Base-by-base conservation (phyloP, 2,113 vertebrate genomes). In the Bombycilla garrulus region DNA sequence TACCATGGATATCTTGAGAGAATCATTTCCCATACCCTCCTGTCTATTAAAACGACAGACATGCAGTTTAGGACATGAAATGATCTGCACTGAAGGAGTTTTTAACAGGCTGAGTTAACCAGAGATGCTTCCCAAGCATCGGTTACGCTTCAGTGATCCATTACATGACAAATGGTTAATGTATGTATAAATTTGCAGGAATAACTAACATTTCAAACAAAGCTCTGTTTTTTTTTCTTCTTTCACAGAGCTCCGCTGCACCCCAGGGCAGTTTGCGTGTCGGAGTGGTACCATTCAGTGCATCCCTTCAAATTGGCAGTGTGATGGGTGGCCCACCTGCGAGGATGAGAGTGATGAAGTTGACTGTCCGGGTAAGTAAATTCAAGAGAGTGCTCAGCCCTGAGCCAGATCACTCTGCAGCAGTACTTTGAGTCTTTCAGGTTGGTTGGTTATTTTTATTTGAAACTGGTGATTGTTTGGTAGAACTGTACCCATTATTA, bases 321-420 rank as follows among this genome's bases (percentile, higher is more conserved):
- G 99, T 83, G 99, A 99, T 93, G 99, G 99, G 51, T 99, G 98
- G 99, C 98, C 98, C 13, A 98, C 98, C 89, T 99, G 99, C 1
- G 99, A 99, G 96, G 99, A 99, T 42, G 98, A 99, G 96, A 99
- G 99, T 3, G 99, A 99, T 77, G 99, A 99, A 97, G 98, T 98
- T 54, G 98, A 99, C 98, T 99, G 99, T 97, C 98, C 99, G 81
- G 98, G 99, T 99, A 95, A 97, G 98, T 98, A 33, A 53, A 35
- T n/a, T 33, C 19, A 18, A 67, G 54, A 20, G 28, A n/a, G 8
- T 60, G 20, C 29, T 73, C 20, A 40, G 35, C 40, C 60, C 62
- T n/a, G 6, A 9, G 12, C 21, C 35, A 42, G 17, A 36, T 42
- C 65, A 8, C 38, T 86, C 50, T 64, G 25, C n/a, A 81, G n/a